Evolutionary conservation across 2,888 invertebrate species (phyloP).

Genomic region (Tachina grossa): DNA sequence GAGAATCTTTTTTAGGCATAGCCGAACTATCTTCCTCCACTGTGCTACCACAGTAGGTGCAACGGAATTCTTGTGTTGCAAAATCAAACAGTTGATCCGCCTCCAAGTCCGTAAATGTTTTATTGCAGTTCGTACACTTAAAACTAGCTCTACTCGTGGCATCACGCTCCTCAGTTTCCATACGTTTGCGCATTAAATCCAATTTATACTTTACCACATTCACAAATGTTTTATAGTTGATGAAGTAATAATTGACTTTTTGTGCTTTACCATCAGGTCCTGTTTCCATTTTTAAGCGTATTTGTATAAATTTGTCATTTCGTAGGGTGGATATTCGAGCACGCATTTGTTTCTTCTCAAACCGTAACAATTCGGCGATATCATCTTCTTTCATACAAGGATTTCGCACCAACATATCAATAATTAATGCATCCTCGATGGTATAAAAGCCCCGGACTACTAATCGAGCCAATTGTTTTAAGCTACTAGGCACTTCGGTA

Average conservation of each 20-base stretch:
- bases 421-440: conserved; percentile 95
- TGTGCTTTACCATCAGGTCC: conserved; percentile 96
- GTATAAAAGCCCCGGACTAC: conserved; percentile 97
- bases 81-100: conserved; percentile 95
- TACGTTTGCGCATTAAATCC: conserved; percentile 96
- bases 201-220: conserved; percentile 99
- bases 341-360: conserved; percentile 96
- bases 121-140: conserved; percentile 94
- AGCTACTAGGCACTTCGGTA: conserved; percentile 95
- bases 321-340: conserved; percentile 93
- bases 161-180: conserved; percentile 97
- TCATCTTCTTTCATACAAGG: conserved; percentile 96
- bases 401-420: conserved; percentile 97
- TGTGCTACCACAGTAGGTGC: conserved; percentile 93
- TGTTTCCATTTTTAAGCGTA: conserved; percentile 96
- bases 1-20: conserved; percentile 95
- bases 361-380: conserved; percentile 94
- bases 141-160: conserved; percentile 97
- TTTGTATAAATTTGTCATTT: conserved; percentile 97
- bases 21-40: conserved; percentile 98
- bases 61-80: conserved; percentile 92
- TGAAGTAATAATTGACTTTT: conserved; percentile 98
- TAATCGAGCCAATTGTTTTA: conserved; percentile 95
- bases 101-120: conserved; percentile 97
- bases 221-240: conserved; percentile 98